Percentiles rank a stretch among this genome's conserved stretches.
These are phyloP conservation scores for Sebastes minor DNA, from an alignment of 2,797 vertebrate genomes.

Conservation along the genomic window DNA sequence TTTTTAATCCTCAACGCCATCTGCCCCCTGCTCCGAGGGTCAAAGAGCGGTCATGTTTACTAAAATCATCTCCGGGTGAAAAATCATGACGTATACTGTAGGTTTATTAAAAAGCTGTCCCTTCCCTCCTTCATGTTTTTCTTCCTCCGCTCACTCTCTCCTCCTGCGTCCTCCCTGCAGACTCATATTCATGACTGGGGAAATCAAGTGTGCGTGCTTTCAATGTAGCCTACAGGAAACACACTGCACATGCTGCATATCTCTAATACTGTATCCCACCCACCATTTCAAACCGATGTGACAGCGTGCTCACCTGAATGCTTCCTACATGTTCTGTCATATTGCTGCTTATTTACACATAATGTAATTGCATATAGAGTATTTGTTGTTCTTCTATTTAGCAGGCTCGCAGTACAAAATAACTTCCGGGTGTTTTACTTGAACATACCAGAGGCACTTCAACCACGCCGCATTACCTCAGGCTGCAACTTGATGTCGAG, in stretches of 20 bases:
- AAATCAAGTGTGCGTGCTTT: constrained; percentile 35
- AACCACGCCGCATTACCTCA: not conserved
- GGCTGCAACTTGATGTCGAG: not conserved
- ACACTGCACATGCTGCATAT: not conserved
- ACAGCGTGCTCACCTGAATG: not conserved
- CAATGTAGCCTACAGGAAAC: constrained; percentile 17
- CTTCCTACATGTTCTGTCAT: not conserved
- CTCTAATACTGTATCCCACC: not conserved
- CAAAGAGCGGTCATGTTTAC: constrained; percentile 69
- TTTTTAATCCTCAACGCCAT: constrained; percentile 72
- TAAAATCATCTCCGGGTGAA: constrained; percentile 38
- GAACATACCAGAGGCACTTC: not conserved
- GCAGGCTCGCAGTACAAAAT: not conserved
- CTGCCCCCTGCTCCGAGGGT: constrained; percentile 62
- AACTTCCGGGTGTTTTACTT: not conserved
- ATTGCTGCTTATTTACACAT: not conserved
- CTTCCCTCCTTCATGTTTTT: constrained; percentile 3
- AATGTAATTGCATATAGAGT: not conserved
- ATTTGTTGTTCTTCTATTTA: not conserved
- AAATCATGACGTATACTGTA: constrained; percentile 29
- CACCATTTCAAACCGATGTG: not conserved
- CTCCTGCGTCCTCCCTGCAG: constrained; percentile 3
- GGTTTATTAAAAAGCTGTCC: constrained; percentile 21
- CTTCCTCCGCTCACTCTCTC: not conserved
- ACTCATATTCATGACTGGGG: constrained; percentile 39